Conservation (phyloP, 2,888 invertebrate species). For the Xylocampa areola region DNA sequence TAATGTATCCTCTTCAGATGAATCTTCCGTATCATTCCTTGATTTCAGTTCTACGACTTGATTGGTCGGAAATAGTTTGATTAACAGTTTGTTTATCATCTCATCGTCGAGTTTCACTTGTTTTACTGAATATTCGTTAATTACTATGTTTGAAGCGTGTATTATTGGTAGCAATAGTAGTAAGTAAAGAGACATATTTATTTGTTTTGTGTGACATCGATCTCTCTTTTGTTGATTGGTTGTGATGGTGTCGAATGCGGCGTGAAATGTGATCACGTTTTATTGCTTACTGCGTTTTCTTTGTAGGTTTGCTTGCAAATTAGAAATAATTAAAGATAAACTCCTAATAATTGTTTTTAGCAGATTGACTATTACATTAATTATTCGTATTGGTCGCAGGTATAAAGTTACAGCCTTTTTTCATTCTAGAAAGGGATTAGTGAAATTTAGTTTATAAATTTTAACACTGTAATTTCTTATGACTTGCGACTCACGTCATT, state of each 20-base stretch:
- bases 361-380: no score
- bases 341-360: no score
- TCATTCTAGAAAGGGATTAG: no score
- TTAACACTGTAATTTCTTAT: no score
- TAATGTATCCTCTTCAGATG: background rate
- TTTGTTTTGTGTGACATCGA: conserved; percentile 10
- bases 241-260: conserved; percentile 3
- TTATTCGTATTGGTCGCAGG: no score
- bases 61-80: conserved; percentile 1
- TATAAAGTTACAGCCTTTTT: no score
- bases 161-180: conserved; percentile 18
- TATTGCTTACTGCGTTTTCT: conserved; percentile 24
- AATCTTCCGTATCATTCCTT: background rate
- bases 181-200: conserved; percentile 26
- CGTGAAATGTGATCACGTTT: conserved; percentile 33
- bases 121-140: conserved; percentile 11
- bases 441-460: no score
- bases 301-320: conserved; percentile 1
- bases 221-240: conserved; percentile 1
- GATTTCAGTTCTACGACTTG: background rate
- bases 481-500: no score
- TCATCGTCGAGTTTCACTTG: conserved; percentile 23
- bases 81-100: conserved; percentile 2
- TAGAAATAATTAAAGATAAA: background rate
- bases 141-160: conserved; percentile 1